Base-by-base conservation (phyloP, 30 jellyfish, hydroid and myxozoan species). In the Nemopilema nomurai region DNA sequence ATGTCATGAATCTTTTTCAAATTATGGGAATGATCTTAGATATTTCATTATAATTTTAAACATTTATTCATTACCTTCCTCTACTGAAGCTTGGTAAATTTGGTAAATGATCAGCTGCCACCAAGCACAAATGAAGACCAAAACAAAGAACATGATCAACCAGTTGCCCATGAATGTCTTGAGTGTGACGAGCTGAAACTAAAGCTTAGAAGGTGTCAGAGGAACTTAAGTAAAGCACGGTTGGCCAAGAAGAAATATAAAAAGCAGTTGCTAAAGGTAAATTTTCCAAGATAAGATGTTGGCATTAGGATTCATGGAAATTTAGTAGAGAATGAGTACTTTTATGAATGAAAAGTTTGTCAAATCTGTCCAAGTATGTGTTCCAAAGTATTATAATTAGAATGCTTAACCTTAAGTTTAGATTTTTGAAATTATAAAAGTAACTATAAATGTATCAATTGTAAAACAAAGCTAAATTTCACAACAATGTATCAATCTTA, bases 131-230 rank as follows among this genome's bases (percentile, higher is more conserved):
- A n/a, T 63, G 29, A n/a, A 19, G 73, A 63, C 27, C 27, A 63
- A 19, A 24, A n/a, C 73, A 18, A 24, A 19, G 29, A 63, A 6
- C 27, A 24, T 63, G 4, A n/a, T 19, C 17, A 63, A 19, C 29
- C 27, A 63, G 73, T n/a, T 63, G 73, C 73, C 73, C 27, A 63
- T 63, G 73, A 63, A 63, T 63, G 73, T 63, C 29, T 19, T 24
- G 30, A 63, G 6, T 63, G 73, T 63, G 73, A 63, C 29, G 73
- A 63, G 30, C 30, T 63, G 30, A 63, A 63, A 63, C 29, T 63
- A 63, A 63, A 63, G 30, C 73, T 63, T 19, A n/a, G 73, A 19
- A n/a, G 73, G 30, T 63, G 73, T 24, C 73, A 63, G 30, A 63
- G 30, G 73, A 19, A 63, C 73, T 63, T 63, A 24, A 18, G 73